Base-by-base conservation (phyloP, 2,797 vertebrate genomes). In the Vultur gryphus region DNA sequence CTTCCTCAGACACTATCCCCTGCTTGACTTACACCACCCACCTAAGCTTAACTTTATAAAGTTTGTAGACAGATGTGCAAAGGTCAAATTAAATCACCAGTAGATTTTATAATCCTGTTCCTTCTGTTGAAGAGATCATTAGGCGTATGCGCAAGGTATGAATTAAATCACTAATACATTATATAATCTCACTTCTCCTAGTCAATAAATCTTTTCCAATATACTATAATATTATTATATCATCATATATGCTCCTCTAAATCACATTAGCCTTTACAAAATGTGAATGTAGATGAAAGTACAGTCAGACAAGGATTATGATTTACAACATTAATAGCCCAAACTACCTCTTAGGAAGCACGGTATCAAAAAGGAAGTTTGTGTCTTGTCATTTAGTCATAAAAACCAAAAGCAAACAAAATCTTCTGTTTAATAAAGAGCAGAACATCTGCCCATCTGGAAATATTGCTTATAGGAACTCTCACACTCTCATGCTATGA, bases 401-500 rank as follows among this genome's bases (percentile, higher is more conserved):
- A 41, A 73, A 93, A 93, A 96, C 75, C 44, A 16, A 84, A 21
- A 87, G 16, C n/a, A 87, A 82, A 93, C 19, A 88, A 94, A 96
- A 90, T 61, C 49, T 96, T 58, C 64, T 44, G 18, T 73, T 97
- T 93, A 90, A 85, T 92, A 89, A 92, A 84, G 69, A 94, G 71
- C 43, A 94, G 80, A 95, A 90, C 69, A 88, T 95, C 52, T 81
- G 62, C 58, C 70, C 31, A 88, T 86, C 75, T 95, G 93, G 71
- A 97, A 97, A 90, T 91, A 92, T 13, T 93, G 70, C 82, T 76
- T 89, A 88, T 33, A 79, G 80, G 66, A 95, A 86, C 49, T 64
- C 90, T 95, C 49, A 89, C 52, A 43, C 51, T 79, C 71, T 90
- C 71, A 69, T 13, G 15, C 72, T 72, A 91, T 77, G 85, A 94